These are phyloP conservation scores for Molorchus minor DNA, from an alignment of 2,888 invertebrate genomes.

Conservation along the genomic window DNA sequence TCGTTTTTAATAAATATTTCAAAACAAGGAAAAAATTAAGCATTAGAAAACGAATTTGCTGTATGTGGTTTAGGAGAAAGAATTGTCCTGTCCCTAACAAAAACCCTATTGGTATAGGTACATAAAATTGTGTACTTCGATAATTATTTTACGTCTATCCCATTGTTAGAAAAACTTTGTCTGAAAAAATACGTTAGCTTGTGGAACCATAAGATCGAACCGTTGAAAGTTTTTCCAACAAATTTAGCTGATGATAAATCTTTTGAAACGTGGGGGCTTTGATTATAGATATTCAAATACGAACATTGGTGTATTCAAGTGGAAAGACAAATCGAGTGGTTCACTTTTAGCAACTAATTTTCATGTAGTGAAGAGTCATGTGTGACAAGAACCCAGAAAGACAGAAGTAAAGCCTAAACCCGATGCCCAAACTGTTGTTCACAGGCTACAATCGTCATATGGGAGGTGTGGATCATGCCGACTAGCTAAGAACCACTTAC, in stretches of 20 bases:
- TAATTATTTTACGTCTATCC: conserved; percentile 28
- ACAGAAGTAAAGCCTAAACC: conserved; percentile 31
- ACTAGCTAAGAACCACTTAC: conserved; percentile 21
- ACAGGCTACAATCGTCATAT: conserved; percentile 27
- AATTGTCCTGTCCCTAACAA: conserved; percentile 23
- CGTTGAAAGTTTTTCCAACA: conserved; percentile 25
- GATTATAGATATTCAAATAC: conserved; percentile 27
- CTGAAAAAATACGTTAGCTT: conserved; percentile 17
- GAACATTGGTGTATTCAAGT: conserved; percentile 27
- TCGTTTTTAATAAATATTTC: no score
- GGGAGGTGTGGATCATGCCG: conserved; percentile 29
- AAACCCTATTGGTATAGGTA: conserved; percentile 33
- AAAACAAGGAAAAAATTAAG: conserved; percentile 38
- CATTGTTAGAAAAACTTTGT: conserved; percentile 25
- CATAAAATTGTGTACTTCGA: conserved; percentile 24
- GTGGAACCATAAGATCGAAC: conserved; percentile 29
- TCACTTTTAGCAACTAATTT: conserved; percentile 37
- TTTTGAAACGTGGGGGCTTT: conserved; percentile 37
- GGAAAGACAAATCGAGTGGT: conserved; percentile 31
- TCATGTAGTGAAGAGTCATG: conserved; percentile 36
- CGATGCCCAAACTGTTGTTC: conserved; percentile 24
- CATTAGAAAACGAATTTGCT: conserved; percentile 26
- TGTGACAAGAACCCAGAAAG: conserved; percentile 37
- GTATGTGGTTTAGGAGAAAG: conserved; percentile 19
- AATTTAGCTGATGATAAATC: conserved; percentile 28